Percentiles rank a stretch among this genome's conserved stretches.
These are phyloP conservation scores for Myodes glareolus DNA, from an alignment of 2,113 vertebrate genomes.

Conservation along the genomic window DNA sequence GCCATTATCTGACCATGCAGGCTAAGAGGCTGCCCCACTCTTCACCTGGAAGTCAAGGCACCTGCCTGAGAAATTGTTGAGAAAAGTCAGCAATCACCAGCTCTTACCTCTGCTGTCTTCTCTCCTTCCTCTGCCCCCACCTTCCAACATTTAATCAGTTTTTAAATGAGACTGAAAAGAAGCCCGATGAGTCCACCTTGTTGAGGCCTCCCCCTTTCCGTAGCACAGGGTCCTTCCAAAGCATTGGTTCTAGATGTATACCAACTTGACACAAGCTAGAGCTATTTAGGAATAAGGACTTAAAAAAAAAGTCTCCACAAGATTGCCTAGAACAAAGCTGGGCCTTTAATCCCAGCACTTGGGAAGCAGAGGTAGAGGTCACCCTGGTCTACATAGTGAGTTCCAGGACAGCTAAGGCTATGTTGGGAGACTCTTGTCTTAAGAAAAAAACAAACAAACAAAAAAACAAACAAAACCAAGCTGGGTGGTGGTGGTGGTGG, in stretches of 20 bases:
- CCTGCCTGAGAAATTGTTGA: neutral
- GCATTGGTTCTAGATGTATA: neutral
- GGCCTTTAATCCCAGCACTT: neutral
- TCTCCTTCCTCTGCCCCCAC: neutral
- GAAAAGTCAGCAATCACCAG: neutral
- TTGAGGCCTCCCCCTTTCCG: neutral
- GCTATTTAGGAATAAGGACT: neutral
- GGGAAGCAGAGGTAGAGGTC: neutral
- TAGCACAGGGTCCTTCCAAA: neutral
- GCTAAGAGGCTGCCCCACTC: neutral
- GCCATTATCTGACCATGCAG: neutral
- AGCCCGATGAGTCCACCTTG: neutral
- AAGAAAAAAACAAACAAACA: neutral
- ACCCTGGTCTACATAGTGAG: neutral
- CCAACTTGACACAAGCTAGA: neutral
- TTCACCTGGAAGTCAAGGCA: neutral
- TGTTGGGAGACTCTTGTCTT: neutral
- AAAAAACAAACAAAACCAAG: neutral
- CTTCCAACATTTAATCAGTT: neutral
- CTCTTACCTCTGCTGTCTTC: neutral
- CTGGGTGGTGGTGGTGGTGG: neutral
- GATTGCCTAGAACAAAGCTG: neutral
- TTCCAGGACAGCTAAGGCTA: neutral
- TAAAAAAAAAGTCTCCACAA: neutral
- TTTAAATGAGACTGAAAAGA: neutral